Evolutionary conservation across 2,113 vertebrate genomes (phyloP), one percentile per base, ranked within the genome.

Genomic region (Siphamia tubifer): DNA sequence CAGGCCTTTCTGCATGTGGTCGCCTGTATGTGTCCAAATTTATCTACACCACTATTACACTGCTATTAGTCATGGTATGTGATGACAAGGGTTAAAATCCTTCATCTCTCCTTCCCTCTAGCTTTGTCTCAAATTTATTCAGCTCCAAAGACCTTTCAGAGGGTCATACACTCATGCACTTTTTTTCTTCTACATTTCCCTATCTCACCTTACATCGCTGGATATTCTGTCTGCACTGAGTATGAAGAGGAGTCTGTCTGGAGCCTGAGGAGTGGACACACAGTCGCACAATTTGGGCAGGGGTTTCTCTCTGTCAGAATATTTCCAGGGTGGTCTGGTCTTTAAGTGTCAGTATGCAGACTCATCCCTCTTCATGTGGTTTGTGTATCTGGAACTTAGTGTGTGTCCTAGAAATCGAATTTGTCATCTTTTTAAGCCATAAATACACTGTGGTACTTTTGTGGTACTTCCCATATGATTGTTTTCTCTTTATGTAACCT

Each of bases 291-390:
- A n/a, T n/a, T n/a, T n/a, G n/a, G 27, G 49, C 17, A 32, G 52
- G 53, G 68, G 75, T 53, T 56, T 77, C 63, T 75, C 70, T 80
- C 68, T 82, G 81, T 77, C 75, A 57, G 72, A 51, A 12, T 5
- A 67, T 62, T 66, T 86, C 7, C 80, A 82, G 81, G 83, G 85
- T 87, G 85, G 87, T 89, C 87, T 47, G 52, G 42, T 68, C 72
- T 76, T 31, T 47, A 67, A 63, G 71, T 72, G 61, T 77, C 53
- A 61, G 38, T 32, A 35, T 5, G 30, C 10, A 51, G 69, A 71
- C 81, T 74, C 76, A 74, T 87, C 74, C 30, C 67, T 78, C 68
- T 66, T 82, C 43, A 63, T 77, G 79, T 81, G 82, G 60, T 72
- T 38, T 66, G 51, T 52, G 28, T 72, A 56, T 66, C 69, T 55